These are phyloP conservation scores for Sphecodes monilicornis DNA, from an alignment of 2,888 invertebrate genomes.

Conservation along the genomic window DNA sequence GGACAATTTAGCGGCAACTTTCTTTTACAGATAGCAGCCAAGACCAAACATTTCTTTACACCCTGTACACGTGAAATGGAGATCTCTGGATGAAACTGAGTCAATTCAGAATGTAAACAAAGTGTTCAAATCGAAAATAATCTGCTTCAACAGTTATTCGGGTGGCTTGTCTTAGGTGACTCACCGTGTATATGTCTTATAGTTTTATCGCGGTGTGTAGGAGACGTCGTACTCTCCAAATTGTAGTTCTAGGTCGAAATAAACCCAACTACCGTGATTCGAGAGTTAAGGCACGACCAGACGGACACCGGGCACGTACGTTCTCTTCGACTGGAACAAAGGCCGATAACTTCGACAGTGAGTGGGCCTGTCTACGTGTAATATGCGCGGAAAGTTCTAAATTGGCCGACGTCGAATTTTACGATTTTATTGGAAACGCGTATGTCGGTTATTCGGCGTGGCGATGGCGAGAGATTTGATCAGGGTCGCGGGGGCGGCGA, in stretches of 20 bases:
- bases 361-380: neutral
- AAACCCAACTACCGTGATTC: neutral
- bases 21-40: no score
- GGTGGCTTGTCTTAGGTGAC: no score
- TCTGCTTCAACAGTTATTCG: no score
- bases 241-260: neutral
- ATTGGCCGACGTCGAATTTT: constrained; percentile 46
- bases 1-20: no score
- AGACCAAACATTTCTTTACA: no score
- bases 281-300: neutral
- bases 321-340: constrained; percentile 3
- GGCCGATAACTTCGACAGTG: constrained; percentile 41
- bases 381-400: constrained; percentile 29
- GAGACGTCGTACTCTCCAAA: neutral
- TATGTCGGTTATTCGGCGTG: constrained; percentile 34
- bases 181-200: neutral
- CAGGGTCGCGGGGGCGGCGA: neutral
- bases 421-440: constrained; percentile 61
- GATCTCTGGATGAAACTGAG: no score
- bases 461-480: neutral
- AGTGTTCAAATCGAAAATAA: no score
- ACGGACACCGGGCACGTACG: constrained; percentile 14
- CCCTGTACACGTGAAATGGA: no score
- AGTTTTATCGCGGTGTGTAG: neutral
- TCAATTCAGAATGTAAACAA: no score